Evolutionary conservation across 2,113 vertebrate genomes (phyloP).

Genomic region (Scartelaos histophorus): DNA sequence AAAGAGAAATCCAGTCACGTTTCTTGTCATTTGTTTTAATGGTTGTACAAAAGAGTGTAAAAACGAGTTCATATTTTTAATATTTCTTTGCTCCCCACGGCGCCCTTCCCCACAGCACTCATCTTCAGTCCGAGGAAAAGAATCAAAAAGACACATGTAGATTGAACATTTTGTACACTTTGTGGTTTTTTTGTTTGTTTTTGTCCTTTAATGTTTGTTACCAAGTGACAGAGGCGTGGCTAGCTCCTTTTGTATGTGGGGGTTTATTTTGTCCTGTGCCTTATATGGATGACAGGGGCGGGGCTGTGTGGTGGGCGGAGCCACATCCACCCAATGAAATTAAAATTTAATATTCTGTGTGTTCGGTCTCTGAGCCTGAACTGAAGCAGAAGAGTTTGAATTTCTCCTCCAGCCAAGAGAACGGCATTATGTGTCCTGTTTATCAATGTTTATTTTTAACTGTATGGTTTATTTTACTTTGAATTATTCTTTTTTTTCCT

Average conservation of each 20-base stretch:
- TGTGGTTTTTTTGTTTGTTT: slow-evolving; percentile 87
- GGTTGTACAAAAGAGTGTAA: slow-evolving; percentile 68
- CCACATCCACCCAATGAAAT: slow-evolving; percentile 71
- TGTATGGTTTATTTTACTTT: slow-evolving; percentile 66
- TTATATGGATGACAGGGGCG: slow-evolving; percentile 89
- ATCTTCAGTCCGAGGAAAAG: slow-evolving; percentile 70
- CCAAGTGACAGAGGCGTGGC: slow-evolving; percentile 81
- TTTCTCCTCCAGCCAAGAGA: slow-evolving; percentile 78
- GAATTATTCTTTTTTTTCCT: slow-evolving; percentile 38
- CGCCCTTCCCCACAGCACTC: slow-evolving; percentile 53
- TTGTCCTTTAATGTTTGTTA: slow-evolving; percentile 79
- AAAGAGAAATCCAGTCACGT: slow-evolving; percentile 84
- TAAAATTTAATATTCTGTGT: slow-evolving; percentile 67
- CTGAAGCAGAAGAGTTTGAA: slow-evolving; percentile 73
- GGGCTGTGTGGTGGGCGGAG: slow-evolving; percentile 76
- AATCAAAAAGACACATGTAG: slow-evolving; percentile 69
- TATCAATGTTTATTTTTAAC: slow-evolving; percentile 67
- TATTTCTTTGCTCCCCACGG: slow-evolving; percentile 50
- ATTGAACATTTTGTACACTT: slow-evolving; percentile 91
- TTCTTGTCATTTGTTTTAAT: slow-evolving; percentile 86
- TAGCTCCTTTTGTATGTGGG: slow-evolving; percentile 83
- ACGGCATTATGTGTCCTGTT: slow-evolving; percentile 71
- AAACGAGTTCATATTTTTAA: slow-evolving; percentile 72
- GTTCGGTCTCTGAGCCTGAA: slow-evolving; percentile 49
- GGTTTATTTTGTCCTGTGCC: slow-evolving; percentile 97